Evolutionary conservation across 2,113 vertebrate genomes (phyloP), one percentile per base, ranked within the genome.

Genomic region (Urocolius indicus): DNA sequence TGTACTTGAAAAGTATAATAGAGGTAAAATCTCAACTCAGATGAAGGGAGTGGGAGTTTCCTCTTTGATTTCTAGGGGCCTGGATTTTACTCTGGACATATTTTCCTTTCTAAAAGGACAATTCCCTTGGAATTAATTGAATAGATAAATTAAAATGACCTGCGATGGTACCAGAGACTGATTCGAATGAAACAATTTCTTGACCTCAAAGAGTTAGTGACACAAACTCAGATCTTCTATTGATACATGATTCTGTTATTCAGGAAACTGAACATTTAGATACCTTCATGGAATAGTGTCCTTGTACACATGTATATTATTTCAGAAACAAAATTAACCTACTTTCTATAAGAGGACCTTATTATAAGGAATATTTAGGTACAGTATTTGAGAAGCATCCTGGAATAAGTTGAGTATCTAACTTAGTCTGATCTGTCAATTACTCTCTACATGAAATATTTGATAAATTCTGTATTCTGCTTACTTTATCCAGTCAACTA

Each of bases 21-120:
- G 48, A 91, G 41, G 55, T 75, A 57, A 94, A 93, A 88, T 75
- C 46, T 87, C 54, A 43, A 32, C 65, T 86, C 45, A 80, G 6
- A 34, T 85, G 55, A 87, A 76, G 63, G 45, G 27, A 83, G 34
- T 59, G 38, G n/a, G 59, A 92, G 29, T 57, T 86, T 86, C 38
- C 38, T 29, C 55, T 91, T 91, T 84, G 32, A 86, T 80, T 94
- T 83, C 67, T 59, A 55, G 9, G 22, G 36, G 58, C 12, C 49
- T 87, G 58, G 16, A 73, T 87, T 93, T 94, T 73, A 80, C 13
- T 51, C 12, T 51, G 63, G 24, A 29, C 19, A 36, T 17, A 52
- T 71, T 69, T 95, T 81, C 36, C 38, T 38, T 69, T 90, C 65
- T 90, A 73, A 69, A 93, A 96, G n/a, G 15, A 71, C 13, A 67